These are phyloP conservation scores for Drosophila sulfurigaster DNA, from an alignment of 1,140 invertebrate species.

Conservation along the genomic window DNA sequence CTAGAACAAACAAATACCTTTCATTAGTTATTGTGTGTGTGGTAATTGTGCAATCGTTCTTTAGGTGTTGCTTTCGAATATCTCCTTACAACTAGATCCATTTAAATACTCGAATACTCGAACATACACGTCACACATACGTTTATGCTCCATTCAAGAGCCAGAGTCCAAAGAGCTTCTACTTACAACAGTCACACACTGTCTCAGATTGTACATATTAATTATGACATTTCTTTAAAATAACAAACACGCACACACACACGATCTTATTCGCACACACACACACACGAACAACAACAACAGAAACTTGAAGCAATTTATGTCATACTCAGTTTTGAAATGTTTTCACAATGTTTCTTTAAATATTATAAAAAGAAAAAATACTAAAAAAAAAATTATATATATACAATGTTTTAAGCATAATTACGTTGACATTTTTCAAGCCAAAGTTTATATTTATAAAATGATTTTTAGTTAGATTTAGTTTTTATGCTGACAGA, in stretches of 20 bases:
- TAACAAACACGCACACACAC: conserved; percentile 40
- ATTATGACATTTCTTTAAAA: conserved; percentile 51
- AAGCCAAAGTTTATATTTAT: conserved; percentile 82
- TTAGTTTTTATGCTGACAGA: conserved; percentile 67
- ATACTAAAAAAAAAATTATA: conserved; percentile 18
- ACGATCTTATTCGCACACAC: conserved; percentile 44
- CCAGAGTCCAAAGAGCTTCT: conserved; percentile 61
- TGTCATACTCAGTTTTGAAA: conserved; percentile 57
- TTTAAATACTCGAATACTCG: conserved; percentile 2
- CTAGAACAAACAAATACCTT: conserved; percentile 45
- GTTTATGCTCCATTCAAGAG: conserved; percentile 12
- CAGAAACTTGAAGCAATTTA: conserved; percentile 66
- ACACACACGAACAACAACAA: conserved; percentile 40
- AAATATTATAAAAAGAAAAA: conserved; percentile 24
- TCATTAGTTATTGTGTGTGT: conserved; percentile 60
- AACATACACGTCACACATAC: neutral
- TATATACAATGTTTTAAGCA: conserved; percentile 57
- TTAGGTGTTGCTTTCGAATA: conserved; percentile 68
- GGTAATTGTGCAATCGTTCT: conserved; percentile 72
- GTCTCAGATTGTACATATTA: conserved; percentile 72
- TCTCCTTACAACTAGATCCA: conserved; percentile 37
- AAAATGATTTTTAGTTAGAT: conserved; percentile 76
- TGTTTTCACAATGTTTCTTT: conserved; percentile 49
- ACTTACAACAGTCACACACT: conserved; percentile 54
- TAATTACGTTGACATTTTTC: conserved; percentile 79